These are phyloP conservation scores for Bradysia coprophila DNA, from an alignment of 1,140 invertebrate species.

Conservation along the genomic window DNA sequence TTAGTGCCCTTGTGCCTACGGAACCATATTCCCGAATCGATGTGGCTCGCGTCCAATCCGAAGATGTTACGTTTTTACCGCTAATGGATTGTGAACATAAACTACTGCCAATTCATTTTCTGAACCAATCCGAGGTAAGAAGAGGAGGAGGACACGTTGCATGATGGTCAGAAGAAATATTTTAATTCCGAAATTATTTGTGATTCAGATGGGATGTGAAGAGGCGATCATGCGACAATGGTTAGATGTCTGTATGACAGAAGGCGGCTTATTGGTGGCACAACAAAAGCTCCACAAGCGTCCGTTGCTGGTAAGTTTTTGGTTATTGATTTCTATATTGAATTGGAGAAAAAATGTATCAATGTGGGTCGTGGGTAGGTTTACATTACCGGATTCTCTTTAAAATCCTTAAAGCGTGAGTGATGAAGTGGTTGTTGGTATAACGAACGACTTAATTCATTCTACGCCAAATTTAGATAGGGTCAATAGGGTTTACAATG, in stretches of 20 bases:
- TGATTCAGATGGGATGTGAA: conserved; percentile 64
- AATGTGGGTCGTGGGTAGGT: too few relatives aligned
- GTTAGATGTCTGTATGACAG: conserved; percentile 74
- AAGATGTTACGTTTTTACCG: conserved; percentile 49
- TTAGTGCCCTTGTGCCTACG: conserved; percentile 83
- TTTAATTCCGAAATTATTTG: too few relatives aligned
- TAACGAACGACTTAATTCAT: too few relatives aligned
- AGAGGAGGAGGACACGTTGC: too few relatives aligned
- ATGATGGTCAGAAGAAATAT: too few relatives aligned
- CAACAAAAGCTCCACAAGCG: conserved; percentile 64
- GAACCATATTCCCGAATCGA: conserved; percentile 45
- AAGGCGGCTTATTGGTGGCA: conserved; percentile 64
- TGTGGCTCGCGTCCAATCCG: conserved; percentile 29
- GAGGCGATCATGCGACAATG: conserved; percentile 76
- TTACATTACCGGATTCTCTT: too few relatives aligned
- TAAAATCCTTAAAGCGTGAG: too few relatives aligned
- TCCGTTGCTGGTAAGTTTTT: conserved; percentile 72
- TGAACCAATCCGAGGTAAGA: conserved; percentile 73
- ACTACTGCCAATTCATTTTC: conserved; percentile 82
- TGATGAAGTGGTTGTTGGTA: too few relatives aligned
- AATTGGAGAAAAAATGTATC: too few relatives aligned
- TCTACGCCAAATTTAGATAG: too few relatives aligned
- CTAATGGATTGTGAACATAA: conserved; percentile 80
- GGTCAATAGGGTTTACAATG: too few relatives aligned
- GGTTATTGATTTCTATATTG: too few relatives aligned